Conservation (phyloP, 2,113 vertebrate genomes). For the Archilochus colubris region DNA sequence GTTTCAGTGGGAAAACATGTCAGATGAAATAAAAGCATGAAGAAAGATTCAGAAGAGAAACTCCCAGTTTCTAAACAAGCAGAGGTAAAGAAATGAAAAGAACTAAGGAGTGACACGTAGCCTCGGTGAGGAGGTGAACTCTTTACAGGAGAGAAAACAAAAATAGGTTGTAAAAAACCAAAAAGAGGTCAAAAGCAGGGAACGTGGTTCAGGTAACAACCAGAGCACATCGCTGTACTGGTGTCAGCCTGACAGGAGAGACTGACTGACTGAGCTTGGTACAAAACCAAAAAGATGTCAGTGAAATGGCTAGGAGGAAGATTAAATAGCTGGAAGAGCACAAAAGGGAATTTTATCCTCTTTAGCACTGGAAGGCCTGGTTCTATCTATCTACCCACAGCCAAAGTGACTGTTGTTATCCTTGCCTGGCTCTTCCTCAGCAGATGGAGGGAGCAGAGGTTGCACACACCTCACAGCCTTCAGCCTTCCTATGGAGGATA, state of each 20-base stretch:
- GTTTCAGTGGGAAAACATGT: neutral
- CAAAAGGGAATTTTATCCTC: neutral
- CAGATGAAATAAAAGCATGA: neutral
- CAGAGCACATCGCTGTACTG: fast-evolving
- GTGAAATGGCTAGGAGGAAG: neutral
- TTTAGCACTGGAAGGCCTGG: neutral
- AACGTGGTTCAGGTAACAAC: neutral
- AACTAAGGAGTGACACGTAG: too few species aligned
- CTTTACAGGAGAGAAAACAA: neutral
- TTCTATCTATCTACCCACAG: neutral
- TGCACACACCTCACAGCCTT: neutral
- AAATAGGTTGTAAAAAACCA: too few species aligned
- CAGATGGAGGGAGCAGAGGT: neutral
- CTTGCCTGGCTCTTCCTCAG: neutral
- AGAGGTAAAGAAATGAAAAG: neutral
- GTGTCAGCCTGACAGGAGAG: neutral
- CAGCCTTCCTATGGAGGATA: neutral
- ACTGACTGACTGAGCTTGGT: neutral
- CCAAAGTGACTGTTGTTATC: neutral
- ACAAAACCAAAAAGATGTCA: neutral
- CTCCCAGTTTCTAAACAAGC: neutral
- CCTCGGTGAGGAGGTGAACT: neutral
- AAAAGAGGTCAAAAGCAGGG: neutral
- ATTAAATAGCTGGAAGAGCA: neutral
- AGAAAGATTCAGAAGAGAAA: neutral